These are phyloP conservation scores for Drosophila phalerata DNA, from an alignment of 2,888 invertebrate genomes.

Conservation along the genomic window DNA sequence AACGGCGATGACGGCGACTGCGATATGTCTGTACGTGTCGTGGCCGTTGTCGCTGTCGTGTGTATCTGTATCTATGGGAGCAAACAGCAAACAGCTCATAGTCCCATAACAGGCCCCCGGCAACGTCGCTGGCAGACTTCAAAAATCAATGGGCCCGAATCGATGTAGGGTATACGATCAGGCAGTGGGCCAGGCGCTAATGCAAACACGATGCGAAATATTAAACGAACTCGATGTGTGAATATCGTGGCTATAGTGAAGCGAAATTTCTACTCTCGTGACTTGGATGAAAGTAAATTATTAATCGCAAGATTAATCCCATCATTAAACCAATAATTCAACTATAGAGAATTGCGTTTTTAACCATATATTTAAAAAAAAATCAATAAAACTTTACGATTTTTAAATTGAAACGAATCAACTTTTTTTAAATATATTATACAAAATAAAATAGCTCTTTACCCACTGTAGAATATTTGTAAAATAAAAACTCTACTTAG, in stretches of 20 bases:
- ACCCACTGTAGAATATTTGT: background rate
- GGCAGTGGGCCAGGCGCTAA: constrained; percentile 49
- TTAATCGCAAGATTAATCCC: background rate
- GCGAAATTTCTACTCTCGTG: constrained; percentile 2
- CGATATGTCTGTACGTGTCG: constrained; percentile 49
- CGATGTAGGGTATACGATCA: constrained; percentile 46
- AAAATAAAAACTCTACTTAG: background rate
- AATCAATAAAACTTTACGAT: no score
- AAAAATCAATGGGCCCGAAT: constrained; percentile 50
- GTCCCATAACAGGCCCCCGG: constrained; percentile 44
- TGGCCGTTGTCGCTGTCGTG: constrained; percentile 16
- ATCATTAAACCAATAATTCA: background rate
- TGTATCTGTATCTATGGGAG: constrained; percentile 64
- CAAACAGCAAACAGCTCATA: constrained; percentile 55
- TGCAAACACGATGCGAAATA: constrained; percentile 31
- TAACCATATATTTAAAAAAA: no score
- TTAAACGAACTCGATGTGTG: constrained; percentile 28
- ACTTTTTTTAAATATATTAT: background rate
- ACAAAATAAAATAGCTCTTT: background rate
- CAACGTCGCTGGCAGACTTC: constrained; percentile 17
- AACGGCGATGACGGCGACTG: constrained; percentile 48
- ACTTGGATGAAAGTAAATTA: constrained; percentile 1
- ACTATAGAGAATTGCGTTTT: background rate
- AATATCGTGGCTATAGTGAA: constrained; percentile 31
- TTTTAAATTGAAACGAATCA: background rate